These are phyloP conservation scores for Bryconaethiops microstoma DNA, from an alignment of 2,797 vertebrate species.

Conservation along the genomic window DNA sequence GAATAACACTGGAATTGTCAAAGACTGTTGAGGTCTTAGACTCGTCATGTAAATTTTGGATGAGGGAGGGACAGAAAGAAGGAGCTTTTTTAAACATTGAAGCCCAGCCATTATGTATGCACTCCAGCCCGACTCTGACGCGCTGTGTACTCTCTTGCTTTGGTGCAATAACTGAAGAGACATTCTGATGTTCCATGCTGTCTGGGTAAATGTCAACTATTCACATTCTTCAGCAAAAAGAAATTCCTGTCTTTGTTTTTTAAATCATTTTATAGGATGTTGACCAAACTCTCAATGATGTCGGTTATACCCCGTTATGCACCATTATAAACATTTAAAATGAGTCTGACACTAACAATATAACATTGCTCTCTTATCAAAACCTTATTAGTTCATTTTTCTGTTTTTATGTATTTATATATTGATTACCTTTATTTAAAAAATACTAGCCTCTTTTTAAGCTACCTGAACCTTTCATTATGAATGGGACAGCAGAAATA, in stretches of 20 bases:
- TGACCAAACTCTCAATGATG: background rate
- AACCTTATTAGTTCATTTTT: too few species aligned
- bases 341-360: too few species aligned
- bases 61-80: conserved; percentile 79
- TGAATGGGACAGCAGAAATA: too few species aligned
- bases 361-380: too few species aligned
- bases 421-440: too few species aligned
- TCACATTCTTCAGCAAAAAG: conserved; percentile 10
- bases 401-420: too few species aligned
- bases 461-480: too few species aligned
- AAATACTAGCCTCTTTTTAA: too few species aligned
- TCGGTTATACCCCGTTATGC: too few species aligned
- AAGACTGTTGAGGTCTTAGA: conserved; percentile 76
- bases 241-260: conserved; percentile 18
- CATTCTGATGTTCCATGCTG: conserved; percentile 29
- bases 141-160: conserved; percentile 28
- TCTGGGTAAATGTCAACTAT: conserved; percentile 48
- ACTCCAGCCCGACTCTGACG: conserved; percentile 31
- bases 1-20: conserved; percentile 82
- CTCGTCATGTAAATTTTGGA: conserved; percentile 80
- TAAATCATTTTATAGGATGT: conserved; percentile 10
- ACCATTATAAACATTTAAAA: too few species aligned
- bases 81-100: conserved; percentile 56
- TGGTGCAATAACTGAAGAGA: conserved; percentile 37
- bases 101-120: conserved; percentile 35